Evolutionary conservation across 2,113 vertebrate genomes (phyloP).

Genomic region (Apteryx mantelli): DNA sequence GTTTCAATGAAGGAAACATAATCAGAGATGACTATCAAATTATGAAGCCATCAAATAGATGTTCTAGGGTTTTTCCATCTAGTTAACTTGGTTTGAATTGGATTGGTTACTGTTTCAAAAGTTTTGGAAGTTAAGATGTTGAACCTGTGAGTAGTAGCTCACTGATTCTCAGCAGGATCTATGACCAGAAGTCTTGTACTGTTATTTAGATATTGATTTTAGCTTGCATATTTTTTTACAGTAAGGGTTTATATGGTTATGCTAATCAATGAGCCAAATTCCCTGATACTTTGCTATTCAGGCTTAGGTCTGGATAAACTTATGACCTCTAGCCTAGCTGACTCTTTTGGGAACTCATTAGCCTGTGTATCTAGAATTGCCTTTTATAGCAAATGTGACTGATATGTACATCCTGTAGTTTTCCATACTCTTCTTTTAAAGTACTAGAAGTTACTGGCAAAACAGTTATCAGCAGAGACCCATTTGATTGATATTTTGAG

Average conservation of each 20-base stretch:
- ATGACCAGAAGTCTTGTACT: neutral
- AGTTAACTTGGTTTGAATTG: neutral
- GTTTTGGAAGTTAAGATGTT: neutral
- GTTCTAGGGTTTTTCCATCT: neutral
- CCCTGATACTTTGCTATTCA: neutral
- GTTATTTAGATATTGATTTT: neutral
- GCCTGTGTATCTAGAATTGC: neutral
- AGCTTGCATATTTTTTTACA: neutral
- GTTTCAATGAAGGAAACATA: neutral
- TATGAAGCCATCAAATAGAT: neutral
- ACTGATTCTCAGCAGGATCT: neutral
- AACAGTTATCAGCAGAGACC: neutral
- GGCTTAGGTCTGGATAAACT: slow-evolving; percentile 10
- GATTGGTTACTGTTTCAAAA: neutral
- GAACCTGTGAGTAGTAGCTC: neutral
- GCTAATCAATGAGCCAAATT: slow-evolving; percentile 1
- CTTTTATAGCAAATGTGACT: neutral
- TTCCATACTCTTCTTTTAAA: neutral
- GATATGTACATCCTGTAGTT: neutral
- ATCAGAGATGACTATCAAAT: neutral
- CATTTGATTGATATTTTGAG: neutral
- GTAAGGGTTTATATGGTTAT: neutral
- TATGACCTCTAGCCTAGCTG: neutral
- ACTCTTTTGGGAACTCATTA: slow-evolving; percentile 59
- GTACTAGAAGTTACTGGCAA: neutral